phyloP scores from a whole-genome alignment of 1,140 invertebrate species.

The Ephestia elutella region DNA sequence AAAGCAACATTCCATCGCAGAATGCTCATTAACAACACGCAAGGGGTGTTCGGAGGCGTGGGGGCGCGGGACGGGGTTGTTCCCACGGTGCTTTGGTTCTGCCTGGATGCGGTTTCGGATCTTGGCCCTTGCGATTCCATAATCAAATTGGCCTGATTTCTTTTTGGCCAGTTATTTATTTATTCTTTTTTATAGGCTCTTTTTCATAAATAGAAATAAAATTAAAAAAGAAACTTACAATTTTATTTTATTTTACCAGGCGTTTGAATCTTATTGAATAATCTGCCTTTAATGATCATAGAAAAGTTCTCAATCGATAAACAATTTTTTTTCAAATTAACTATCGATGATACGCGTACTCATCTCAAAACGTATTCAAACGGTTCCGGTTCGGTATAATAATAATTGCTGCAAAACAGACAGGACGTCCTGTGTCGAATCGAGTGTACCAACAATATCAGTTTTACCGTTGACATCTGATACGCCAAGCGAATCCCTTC shows the following conservation, averaged over 20 bases:
- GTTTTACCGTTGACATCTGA: conserved; percentile 16
- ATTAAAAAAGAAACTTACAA: too few species aligned
- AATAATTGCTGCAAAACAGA: conserved; percentile 68
- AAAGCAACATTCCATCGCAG: conserved; percentile 15
- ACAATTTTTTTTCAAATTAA: neutral
- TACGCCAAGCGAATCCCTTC: conserved; percentile 10
- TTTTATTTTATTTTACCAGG: too few species aligned
- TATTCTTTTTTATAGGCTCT: too few species aligned
- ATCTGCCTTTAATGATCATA: too few species aligned
- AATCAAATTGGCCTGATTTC: too few species aligned
- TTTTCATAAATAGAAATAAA: too few species aligned
- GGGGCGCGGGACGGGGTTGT: conserved; percentile 10
- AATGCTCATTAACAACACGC: conserved; percentile 16
- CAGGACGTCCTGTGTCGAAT: conserved; percentile 70
- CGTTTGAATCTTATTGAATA: too few species aligned
- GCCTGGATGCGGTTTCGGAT: neutral
- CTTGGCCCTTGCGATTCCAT: too few species aligned
- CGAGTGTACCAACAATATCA: conserved; percentile 27
- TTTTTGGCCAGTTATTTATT: too few species aligned
- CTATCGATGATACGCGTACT: neutral
- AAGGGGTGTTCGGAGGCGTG: conserved; percentile 14
- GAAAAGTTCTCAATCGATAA: too few species aligned
- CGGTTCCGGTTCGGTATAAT: conserved; percentile 54
- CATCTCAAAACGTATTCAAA: conserved; percentile 41
- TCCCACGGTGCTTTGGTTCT: conserved; percentile 20